phyloP scores from a whole-genome alignment of 2,797 vertebrate species.

The Crenichthys baileyi region DNA sequence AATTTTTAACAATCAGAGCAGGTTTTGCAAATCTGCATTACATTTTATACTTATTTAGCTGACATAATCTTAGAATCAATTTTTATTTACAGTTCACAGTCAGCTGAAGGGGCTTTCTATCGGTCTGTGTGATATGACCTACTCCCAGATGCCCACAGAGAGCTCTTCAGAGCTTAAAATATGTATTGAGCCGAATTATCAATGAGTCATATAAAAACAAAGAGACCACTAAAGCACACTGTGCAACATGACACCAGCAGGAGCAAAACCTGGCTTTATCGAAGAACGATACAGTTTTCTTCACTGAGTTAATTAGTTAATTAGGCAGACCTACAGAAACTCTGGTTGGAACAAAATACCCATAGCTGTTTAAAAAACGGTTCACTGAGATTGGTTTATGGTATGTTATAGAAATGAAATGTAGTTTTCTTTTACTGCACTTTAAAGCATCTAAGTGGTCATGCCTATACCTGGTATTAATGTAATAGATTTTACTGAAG shows the following conservation, averaged over 20 bases:
- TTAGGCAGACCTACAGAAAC: neutral
- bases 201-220: neutral
- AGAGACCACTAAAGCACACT: neutral
- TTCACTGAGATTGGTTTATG: neutral
- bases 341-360: neutral
- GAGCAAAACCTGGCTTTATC: neutral
- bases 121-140: neutral
- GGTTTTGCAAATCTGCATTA: too few relatives aligned
- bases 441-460: too few relatives aligned
- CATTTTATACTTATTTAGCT: too few relatives aligned
- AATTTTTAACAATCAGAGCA: too few relatives aligned
- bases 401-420: too few relatives aligned
- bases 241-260: neutral
- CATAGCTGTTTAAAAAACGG: neutral
- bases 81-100: neutral
- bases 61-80: neutral
- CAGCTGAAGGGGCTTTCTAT: neutral
- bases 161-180: neutral
- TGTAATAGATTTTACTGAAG: neutral
- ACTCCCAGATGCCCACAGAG: neutral
- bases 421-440: neutral
- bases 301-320: neutral
- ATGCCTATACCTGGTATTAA: neutral
- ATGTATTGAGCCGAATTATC: neutral
- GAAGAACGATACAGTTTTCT: neutral